These are phyloP conservation scores for Poeciliopsis presidionis DNA, from an alignment of 2,797 vertebrate genomes.

Conservation along the genomic window DNA sequence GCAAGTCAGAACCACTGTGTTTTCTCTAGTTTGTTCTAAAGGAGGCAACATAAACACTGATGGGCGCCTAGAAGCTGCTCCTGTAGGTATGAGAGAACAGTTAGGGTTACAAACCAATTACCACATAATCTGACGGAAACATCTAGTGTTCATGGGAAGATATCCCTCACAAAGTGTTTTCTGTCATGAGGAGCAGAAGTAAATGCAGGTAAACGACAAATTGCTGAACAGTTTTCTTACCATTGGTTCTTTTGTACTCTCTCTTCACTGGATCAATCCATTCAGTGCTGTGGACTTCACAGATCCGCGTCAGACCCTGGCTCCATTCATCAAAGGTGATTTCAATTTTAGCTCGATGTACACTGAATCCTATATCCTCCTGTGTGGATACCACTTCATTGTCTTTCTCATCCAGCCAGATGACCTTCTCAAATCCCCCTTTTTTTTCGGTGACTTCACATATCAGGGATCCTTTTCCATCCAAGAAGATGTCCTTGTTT, in stretches of 20 bases:
- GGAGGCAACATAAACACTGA: constrained; percentile 76
- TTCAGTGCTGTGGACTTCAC: fast-evolving
- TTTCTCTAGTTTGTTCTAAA: constrained; percentile 32
- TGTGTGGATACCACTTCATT: fast-evolving
- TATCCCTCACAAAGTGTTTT: neutral
- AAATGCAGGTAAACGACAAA: neutral
- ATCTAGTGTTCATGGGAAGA: neutral
- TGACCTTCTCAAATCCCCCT: fast-evolving
- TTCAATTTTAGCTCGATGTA: fast-evolving
- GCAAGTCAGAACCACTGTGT: constrained; percentile 77
- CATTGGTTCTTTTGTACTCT: constrained; percentile 21
- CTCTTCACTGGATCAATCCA: fast-evolving
- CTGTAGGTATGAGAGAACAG: constrained; percentile 70
- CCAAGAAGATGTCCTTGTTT: constrained; percentile 32
- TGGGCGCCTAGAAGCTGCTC: constrained; percentile 4
- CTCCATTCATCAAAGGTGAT: constrained; percentile 64
- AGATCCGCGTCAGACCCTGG: neutral
- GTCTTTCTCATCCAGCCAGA: neutral
- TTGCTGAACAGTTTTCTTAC: constrained; percentile 59
- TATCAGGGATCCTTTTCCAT: neutral
- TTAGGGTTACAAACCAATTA: constrained; percentile 32
- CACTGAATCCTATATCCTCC: fast-evolving
- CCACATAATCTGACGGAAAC: neutral
- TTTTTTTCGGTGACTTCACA: constrained; percentile 26
- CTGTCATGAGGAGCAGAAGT: neutral